Conservation (phyloP, 1,140 invertebrate genomes). For the Druon quercuslanigerum region DNA sequence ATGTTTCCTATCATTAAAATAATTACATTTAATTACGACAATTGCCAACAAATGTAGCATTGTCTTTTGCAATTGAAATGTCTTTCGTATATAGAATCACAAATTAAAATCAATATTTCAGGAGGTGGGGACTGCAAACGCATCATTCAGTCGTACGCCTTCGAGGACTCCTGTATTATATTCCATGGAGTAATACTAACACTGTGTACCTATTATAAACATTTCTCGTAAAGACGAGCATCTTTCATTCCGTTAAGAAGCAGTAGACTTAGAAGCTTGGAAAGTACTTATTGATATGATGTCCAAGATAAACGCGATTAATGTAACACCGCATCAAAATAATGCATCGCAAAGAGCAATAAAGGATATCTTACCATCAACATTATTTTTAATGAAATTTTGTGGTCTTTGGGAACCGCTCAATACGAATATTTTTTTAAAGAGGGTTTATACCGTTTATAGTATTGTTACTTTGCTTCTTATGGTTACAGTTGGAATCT, state of each 20-base stretch:
- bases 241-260: too few relatives aligned
- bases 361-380: neutral
- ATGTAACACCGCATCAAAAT: neutral
- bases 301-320: too few relatives aligned
- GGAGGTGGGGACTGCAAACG: constrained; percentile 10
- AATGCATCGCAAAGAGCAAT: neutral
- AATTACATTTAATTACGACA: neutral
- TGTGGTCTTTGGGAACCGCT: constrained; percentile 1
- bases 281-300: too few relatives aligned
- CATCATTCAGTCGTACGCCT: neutral
- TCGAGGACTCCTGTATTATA: neutral
- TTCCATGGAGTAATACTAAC: neutral
- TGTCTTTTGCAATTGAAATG: neutral
- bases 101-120: neutral
- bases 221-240: too few relatives aligned
- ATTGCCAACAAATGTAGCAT: neutral
- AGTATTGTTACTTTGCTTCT: neutral
- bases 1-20: too few relatives aligned
- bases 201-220: too few relatives aligned
- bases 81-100: neutral
- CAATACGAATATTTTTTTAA: neutral
- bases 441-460: neutral
- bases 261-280: too few relatives aligned
- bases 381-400: neutral
- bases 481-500: neutral